Evolutionary conservation across 2,113 vertebrate species (phyloP), one percentile per base, ranked within the genome.

Genomic region (Solenodon paradoxus): DNA sequence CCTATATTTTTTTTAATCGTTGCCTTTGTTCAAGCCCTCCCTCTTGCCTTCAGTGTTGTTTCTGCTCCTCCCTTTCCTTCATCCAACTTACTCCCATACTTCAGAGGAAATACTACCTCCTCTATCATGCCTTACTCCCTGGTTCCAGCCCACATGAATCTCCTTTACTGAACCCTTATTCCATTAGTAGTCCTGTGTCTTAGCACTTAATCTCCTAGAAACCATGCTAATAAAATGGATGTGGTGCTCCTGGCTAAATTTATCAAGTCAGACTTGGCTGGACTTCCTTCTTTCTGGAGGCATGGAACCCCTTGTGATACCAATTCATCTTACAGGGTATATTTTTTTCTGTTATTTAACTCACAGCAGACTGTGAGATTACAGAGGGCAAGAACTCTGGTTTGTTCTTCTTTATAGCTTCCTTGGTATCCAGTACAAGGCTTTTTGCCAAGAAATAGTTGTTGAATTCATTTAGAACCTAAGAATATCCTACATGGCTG

Each of bases 231-330:
- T 93, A 92, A 95, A 95, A 95, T 96, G 55, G 89, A 97, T 85
- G 61, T 86, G 61, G 49, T 96, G 82, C 90, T 95, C 59, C 72
- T 93, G 92, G 86, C 74, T 96, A 91, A 91, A 96, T 51, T 88
- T 86, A 93, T 96, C 95, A 96, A 96, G 86, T 92, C 51, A 89
- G 82, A 75, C n/a, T 95, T 94, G 95, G 91, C 81, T 82, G 63
- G 63, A 61, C 66, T 88, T 96, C 40, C 32, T 92, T 94, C 81
- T 96, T 77, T 92, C 86, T 47, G 75, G 93, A 96, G 64, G 69
- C 72, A 94, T 88, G 45, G 82, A 96, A 86, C 35, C 32, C 38
- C 66, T 92, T 90, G 78, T 81, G 85, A 80, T 68, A 95, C 88
- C 30, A 75, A 82, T 94, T 92, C 86, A 35, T 91, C 45, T 91